Conservation (phyloP, 2,113 vertebrate genomes). For the Hippocampus abdominalis region DNA sequence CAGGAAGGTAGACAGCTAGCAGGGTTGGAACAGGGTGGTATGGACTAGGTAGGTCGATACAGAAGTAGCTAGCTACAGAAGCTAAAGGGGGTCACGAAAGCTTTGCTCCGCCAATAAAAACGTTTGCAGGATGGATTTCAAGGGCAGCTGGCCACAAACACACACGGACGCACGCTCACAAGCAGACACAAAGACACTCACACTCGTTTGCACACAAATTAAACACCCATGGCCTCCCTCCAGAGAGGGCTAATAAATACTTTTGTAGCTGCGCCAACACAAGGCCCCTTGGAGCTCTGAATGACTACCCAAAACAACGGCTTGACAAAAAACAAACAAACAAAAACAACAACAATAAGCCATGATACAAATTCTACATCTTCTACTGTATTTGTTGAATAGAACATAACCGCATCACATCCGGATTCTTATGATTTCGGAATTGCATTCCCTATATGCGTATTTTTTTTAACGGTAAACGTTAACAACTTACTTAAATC, state of each 20-base stretch:
- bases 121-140: constrained; percentile 38
- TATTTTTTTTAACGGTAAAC: not conserved
- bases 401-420: too few relatives aligned
- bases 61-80: not conserved
- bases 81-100: not conserved
- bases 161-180: too few relatives aligned
- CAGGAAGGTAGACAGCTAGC: not conserved
- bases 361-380: constrained; percentile 1
- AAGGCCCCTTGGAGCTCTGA: too few relatives aligned
- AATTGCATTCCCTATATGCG: too few relatives aligned
- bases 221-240: constrained; percentile 40
- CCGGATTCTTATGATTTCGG: too few relatives aligned
- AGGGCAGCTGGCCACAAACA: too few relatives aligned
- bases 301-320: constrained; percentile 42
- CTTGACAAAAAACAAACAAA: constrained; percentile 30
- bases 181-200: constrained; percentile 8
- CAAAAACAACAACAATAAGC: too few relatives aligned
- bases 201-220: constrained; percentile 21
- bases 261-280: constrained; percentile 58
- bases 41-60: not conserved
- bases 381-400: too few relatives aligned
- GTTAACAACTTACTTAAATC: not conserved
- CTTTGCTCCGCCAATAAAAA: constrained; percentile 44
- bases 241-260: constrained; percentile 43
- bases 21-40: too few relatives aligned